A percentile compares a stretch with the other conserved stretches of the same genome.
These are phyloP conservation scores for Oegoconia quadripuncta DNA, from an alignment of 2,888 invertebrate species.

Conservation along the genomic window DNA sequence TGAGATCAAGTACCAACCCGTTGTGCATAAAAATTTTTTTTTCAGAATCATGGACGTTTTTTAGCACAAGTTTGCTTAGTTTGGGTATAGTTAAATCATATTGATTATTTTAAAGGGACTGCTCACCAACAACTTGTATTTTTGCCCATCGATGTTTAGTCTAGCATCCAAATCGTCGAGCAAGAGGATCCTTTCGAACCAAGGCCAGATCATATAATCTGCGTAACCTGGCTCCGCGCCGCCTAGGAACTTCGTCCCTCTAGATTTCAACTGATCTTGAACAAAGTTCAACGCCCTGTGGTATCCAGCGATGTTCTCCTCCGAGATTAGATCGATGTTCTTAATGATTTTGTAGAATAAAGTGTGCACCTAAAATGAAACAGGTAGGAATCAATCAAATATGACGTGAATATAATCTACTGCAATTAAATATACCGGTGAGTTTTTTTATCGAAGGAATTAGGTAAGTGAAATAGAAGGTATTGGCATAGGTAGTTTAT, in stretches of 20 bases:
- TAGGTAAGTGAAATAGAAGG: no score
- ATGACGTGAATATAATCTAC: no score
- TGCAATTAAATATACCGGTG: no score
- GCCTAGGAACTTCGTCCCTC: slow-evolving; percentile 80
- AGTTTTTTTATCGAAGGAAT: no score
- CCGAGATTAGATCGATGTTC: slow-evolving; percentile 41
- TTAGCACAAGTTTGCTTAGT: no score
- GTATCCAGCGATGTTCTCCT: slow-evolving; percentile 37
- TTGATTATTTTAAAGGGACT: no score
- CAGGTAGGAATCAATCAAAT: no score
- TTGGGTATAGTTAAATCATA: no score
- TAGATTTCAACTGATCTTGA: slow-evolving; percentile 80
- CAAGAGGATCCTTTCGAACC: slow-evolving; percentile 83
- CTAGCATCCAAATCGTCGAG: slow-evolving; percentile 68
- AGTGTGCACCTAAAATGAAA: slow-evolving; percentile 40
- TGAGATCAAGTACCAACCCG: no score
- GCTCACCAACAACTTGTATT: slow-evolving; percentile 66
- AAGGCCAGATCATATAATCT: slow-evolving; percentile 93
- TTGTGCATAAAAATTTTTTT: no score
- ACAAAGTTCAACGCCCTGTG: slow-evolving; percentile 76
- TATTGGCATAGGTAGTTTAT: no score
- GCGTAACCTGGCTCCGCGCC: slow-evolving; percentile 85
- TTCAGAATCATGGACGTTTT: no score
- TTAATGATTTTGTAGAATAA: slow-evolving; percentile 40
- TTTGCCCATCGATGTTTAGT: slow-evolving; percentile 71